Conservation (phyloP, 2,113 vertebrate genomes). For the Cettia cetti region DNA sequence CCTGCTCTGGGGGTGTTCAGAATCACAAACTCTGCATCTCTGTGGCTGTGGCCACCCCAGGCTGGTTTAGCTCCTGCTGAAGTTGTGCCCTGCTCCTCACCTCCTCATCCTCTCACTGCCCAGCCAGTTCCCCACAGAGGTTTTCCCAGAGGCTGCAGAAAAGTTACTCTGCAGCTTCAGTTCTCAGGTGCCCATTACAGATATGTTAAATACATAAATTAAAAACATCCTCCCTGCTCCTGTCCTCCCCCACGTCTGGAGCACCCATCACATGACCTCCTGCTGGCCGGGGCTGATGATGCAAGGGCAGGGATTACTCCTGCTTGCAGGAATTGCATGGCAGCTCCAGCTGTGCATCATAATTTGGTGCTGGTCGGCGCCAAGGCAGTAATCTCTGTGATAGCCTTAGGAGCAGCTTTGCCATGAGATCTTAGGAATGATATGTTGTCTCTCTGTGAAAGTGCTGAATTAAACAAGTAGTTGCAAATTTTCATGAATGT, state of each 20-base stretch:
- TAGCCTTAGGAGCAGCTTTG: constrained; percentile 58
- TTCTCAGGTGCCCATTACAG: constrained; percentile 9
- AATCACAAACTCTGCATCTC: background rate
- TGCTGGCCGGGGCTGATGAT: constrained; percentile 14
- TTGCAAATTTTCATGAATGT: background rate
- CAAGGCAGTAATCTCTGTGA: constrained; percentile 20
- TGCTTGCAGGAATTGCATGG: background rate
- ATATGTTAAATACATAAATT: background rate
- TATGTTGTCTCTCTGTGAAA: constrained; percentile 6
- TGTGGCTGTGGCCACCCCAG: background rate
- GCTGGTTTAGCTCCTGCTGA: background rate
- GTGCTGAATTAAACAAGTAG: constrained; percentile 33
- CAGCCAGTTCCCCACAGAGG: background rate
- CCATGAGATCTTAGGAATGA: constrained; percentile 15
- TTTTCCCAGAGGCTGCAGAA: constrained; percentile 1
- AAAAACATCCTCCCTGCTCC: constrained; percentile 12
- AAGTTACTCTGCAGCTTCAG: background rate
- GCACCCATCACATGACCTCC: constrained; percentile 1
- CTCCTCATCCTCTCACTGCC: background rate
- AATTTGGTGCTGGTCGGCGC: background rate
- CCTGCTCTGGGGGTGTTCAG: background rate
- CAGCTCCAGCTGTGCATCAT: background rate
- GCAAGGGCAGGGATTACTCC: constrained; percentile 19
- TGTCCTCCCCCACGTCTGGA: constrained; percentile 15
- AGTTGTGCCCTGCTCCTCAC: background rate